Conservation (phyloP, 2,797 vertebrate species). For the Melanotaenia maccullochi region DNA sequence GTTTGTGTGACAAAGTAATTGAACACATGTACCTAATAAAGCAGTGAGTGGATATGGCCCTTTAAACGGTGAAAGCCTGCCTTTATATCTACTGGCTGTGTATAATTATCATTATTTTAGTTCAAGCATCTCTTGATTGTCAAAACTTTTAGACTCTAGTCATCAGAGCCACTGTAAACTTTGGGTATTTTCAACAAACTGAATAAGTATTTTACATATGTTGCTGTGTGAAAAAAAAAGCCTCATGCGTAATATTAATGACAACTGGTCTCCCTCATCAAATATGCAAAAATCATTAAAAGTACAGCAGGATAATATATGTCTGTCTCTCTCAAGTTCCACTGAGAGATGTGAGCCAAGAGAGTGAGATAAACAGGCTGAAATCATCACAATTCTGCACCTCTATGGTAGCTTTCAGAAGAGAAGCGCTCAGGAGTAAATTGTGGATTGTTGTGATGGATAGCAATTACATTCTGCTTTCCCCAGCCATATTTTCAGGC, state of each 20-base stretch:
- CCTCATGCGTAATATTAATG: background rate
- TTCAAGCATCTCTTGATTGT: constrained; percentile 7
- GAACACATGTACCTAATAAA: no score
- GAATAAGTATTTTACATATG: background rate
- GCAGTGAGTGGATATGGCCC: background rate
- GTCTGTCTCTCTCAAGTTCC: background rate
- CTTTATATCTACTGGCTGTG: background rate
- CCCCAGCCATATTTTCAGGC: constrained; percentile 40
- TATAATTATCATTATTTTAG: background rate
- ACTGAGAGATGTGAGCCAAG: constrained; percentile 11
- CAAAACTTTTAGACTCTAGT: background rate
- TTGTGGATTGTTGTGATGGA: constrained; percentile 45
- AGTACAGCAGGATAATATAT: constrained; percentile 3
- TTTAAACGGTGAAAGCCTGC: background rate
- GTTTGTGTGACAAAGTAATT: no score
- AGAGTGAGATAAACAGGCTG: constrained; percentile 13
- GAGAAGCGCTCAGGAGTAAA: constrained; percentile 40
- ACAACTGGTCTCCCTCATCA: background rate
- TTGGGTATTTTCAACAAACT: background rate
- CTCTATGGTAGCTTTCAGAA: constrained; percentile 28
- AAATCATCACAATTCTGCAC: constrained; percentile 28
- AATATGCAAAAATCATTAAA: constrained; percentile 13
- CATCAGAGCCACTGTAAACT: background rate
- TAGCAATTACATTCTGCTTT: constrained; percentile 41
- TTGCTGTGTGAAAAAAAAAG: background rate